Evolutionary conservation across 2,113 vertebrate genomes (phyloP), one percentile per base, ranked within the genome.

Genomic region (Aphyosemion australe): DNA sequence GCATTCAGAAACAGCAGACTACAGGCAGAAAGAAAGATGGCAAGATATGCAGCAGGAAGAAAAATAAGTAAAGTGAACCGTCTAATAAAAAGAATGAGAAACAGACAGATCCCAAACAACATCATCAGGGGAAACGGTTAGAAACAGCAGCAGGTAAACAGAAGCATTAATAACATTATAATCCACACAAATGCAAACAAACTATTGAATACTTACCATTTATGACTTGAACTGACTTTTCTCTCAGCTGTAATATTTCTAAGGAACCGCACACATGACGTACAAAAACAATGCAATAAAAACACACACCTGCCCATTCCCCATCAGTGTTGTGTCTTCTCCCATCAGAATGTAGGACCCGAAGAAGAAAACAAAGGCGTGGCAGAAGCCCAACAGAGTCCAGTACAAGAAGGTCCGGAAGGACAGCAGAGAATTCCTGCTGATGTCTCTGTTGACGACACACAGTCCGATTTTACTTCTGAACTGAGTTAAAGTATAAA

Each of bases 301-400:
- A 18, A 66, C 55, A 78, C 92, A 98, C 92, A 98, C 97, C 97
- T 99, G 95, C 84, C 96, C 97, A 62, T 98, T 98, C 86, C 95
- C 95, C 92, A 96, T 93, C 26, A 98, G 94, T 31, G 95, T 94
- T 67, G 92, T 94, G 89, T 98, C 95, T 86, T 96, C 93, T 73
- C 95, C 95, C 93, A 99, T 94, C 61, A 99, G 90, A 84, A 98
- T 93, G 90, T 97, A 98, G 0, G 96, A 97, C 26, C 97, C 97
- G 68, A 96, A 99, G 87, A 98, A 99, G 92, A 99, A 99, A 85
- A 96, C 87, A 69, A 99, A 97, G 62, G 97, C 97, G 53, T 99
- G 97, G 84, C 89, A 94, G 88, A 99, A 98, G 67, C 97, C 97
- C 88, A 99, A 84, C 71, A 96, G 8, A 4, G 97, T 99, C 97